phyloP scores from a whole-genome alignment of 2,113 vertebrate genomes.

The Noturus placidus region DNA sequence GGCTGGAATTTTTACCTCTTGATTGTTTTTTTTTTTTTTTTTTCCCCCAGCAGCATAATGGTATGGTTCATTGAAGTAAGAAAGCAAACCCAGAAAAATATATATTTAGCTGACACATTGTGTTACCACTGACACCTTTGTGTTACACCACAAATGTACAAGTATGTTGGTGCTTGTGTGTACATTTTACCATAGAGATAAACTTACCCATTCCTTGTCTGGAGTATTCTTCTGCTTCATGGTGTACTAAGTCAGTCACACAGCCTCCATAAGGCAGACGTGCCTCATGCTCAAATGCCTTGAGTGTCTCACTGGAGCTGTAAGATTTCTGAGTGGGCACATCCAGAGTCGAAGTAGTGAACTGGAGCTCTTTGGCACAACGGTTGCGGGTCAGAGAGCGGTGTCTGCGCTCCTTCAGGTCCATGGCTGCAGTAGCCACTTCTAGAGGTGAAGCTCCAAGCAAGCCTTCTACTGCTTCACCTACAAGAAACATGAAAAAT shows the following conservation, averaged over 20 bases:
- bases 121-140: too few relatives aligned
- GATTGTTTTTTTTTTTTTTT: background rate
- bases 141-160: background rate
- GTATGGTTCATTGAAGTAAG: background rate
- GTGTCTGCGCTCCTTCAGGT: slow-evolving; percentile 89
- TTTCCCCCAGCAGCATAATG: background rate
- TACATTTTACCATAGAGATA: background rate
- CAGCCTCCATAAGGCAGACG: slow-evolving; percentile 91
- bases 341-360: slow-evolving; percentile 89
- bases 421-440: slow-evolving; percentile 71
- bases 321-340: slow-evolving; percentile 97
- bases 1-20: background rate
- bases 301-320: slow-evolving; percentile 95
- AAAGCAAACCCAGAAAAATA: too few relatives aligned
- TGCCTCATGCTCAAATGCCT: slow-evolving; percentile 92
- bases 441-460: slow-evolving; percentile 39
- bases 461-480: slow-evolving; percentile 38
- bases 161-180: background rate
- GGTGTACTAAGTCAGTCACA: slow-evolving; percentile 91
- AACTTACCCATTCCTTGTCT: slow-evolving; percentile 83
- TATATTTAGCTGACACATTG: background rate
- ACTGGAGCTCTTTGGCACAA: slow-evolving; percentile 88
- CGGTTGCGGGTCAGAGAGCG: slow-evolving; percentile 86
- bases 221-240: slow-evolving; percentile 91
- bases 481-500: slow-evolving; percentile 26